Evolutionary conservation across 1,140 invertebrate species (phyloP), one percentile per base, ranked within the genome.

Genomic region (Macrosteles quadrilineatus): DNA sequence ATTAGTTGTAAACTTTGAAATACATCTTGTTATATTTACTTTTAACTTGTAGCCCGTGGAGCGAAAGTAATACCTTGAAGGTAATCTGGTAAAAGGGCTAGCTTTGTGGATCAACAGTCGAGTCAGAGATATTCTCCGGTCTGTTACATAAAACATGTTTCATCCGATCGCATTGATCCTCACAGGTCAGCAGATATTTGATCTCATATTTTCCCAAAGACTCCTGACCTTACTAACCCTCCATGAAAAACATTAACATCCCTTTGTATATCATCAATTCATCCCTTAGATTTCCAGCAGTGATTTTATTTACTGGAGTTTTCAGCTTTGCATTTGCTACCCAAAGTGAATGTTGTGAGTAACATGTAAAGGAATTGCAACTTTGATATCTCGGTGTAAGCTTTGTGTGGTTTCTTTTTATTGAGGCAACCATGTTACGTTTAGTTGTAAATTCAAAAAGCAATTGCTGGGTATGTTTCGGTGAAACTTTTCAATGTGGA

Each of bases 131-230:
- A 21, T 59, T 59, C 55, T n/a, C 12, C 55, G 11, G 2, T 59
- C 55, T 59, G 55, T 27, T 59, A 59, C 55, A 59, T 59, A 59
- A 59, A 59, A 59, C 55, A 59, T 59, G 27, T 59, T 59, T 30
- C 55, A 59, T 59, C 55, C 6, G 25, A 27, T 12, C 6, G 6
- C 21, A 27, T 27, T 14, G 12, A 12, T 23, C 23, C 12, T 59
- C 25, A 27, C 21, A 59, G 55, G 55, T 25, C 23, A 29, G 55
- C 2, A 9, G 21, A 30, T 59, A 59, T 59, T 59, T 59, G 55
- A 59, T 59, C 55, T 59, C 55, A 59, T 59, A 59, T 59, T 59
- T 59, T 29, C 55, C n/a, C 25, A 59, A 59, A 59, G 55, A 59
- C 2, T 59, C 23, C 55, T 59, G 55, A 59, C 27, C 27, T 4